Evolutionary conservation across 2,797 vertebrate species (phyloP).

Genomic region (Oreochromis mossambicus): DNA sequence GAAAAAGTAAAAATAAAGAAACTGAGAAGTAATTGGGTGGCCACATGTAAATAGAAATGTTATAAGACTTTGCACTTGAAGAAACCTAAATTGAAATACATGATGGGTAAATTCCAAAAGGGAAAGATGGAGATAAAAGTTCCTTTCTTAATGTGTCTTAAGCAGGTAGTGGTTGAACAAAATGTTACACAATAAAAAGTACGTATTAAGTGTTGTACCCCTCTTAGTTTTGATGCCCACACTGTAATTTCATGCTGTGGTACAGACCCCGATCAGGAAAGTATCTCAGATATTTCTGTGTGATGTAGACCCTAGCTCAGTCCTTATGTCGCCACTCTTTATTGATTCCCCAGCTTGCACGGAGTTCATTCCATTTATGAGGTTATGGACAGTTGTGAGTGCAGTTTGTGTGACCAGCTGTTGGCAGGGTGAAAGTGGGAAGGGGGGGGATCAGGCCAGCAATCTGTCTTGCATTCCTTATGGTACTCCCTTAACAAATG

Average conservation of each 20-base stretch:
- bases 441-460: neutral
- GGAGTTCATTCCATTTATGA: slow-evolving; percentile 7
- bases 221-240: neutral
- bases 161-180: neutral
- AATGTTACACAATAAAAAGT: neutral
- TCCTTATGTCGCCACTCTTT: neutral
- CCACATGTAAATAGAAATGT: no score
- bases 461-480: slow-evolving; percentile 31
- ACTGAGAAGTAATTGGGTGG: neutral
- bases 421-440: slow-evolving; percentile 19
- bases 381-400: neutral
- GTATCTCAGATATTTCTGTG: slow-evolving; percentile 9
- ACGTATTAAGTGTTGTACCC: neutral
- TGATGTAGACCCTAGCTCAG: neutral
- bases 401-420: slow-evolving; percentile 44
- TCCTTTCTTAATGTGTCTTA: neutral
- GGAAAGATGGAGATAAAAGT: no score
- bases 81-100: no score
- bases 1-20: neutral
- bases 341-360: neutral
- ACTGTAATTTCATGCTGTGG: neutral
- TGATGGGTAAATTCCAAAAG: no score
- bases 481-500: slow-evolving; percentile 15
- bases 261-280: neutral
- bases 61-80: no score